Percentiles rank a stretch among this genome's conserved stretches.
Evolutionary conservation across 2,113 vertebrate species (phyloP).

Genomic region (Panthera leo): DNA sequence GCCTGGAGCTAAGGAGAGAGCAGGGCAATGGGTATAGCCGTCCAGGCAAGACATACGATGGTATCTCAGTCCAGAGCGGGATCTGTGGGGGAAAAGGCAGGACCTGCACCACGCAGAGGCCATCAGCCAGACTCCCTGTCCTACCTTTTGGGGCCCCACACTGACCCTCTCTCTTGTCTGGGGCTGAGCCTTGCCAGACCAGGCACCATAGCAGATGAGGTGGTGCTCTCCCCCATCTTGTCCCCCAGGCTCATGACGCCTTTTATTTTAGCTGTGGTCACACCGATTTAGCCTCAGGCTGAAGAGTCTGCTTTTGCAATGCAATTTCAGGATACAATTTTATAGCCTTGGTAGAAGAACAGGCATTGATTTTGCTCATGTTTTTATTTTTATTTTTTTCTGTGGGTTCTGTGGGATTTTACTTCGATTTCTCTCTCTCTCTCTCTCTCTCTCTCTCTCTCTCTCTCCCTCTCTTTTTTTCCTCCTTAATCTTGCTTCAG

Average conservation of each 20-base stretch:
- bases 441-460: neutral
- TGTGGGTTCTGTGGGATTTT: neutral
- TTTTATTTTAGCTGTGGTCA: conserved; percentile 1
- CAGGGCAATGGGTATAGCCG: neutral
- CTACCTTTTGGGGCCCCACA: accelerated
- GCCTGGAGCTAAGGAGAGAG: neutral
- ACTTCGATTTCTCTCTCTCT: neutral
- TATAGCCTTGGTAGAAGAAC: neutral
- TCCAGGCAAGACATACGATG: neutral
- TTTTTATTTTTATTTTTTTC: neutral
- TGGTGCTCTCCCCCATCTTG: neutral
- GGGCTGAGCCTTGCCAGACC: neutral
- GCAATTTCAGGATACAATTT: neutral
- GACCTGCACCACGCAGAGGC: accelerated
- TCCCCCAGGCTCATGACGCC: neutral
- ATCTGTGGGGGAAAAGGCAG: neutral
- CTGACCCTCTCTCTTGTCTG: neutral
- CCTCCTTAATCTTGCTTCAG: neutral
- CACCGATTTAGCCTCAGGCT: neutral
- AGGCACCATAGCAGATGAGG: neutral
- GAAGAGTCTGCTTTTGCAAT: neutral
- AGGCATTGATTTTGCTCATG: neutral
- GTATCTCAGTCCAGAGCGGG: neutral
- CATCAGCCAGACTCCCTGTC: accelerated
- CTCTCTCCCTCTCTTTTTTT: neutral